Percentiles rank a stretch among this genome's conserved stretches.
phyloP scores from a whole-genome alignment of 2,113 vertebrate species.

The Scomber japonicus region DNA sequence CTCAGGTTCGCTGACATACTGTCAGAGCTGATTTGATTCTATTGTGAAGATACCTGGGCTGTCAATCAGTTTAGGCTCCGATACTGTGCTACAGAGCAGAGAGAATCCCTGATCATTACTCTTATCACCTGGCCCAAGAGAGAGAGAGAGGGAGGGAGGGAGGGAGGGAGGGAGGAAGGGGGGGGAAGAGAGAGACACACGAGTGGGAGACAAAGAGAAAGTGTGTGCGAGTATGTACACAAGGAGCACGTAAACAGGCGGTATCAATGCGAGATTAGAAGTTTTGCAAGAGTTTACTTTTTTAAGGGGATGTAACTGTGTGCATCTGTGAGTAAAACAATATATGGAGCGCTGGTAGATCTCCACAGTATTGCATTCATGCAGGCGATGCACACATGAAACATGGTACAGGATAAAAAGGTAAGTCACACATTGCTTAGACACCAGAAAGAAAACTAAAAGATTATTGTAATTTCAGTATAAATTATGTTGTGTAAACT shows the following conservation, averaged over 20 bases:
- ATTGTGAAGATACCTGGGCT: conserved; percentile 70
- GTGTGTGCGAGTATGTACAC: neutral
- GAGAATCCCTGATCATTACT: conserved; percentile 73
- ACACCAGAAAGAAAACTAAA: no score
- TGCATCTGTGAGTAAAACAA: conserved; percentile 23
- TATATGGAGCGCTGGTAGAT: conserved; percentile 24
- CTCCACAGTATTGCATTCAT: neutral
- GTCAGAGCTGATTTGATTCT: conserved; percentile 72
- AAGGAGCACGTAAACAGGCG: conserved; percentile 29
- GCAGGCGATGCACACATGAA: no score
- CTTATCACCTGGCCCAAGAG: conserved; percentile 64
- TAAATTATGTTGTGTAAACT: no score
- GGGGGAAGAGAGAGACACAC: conserved; percentile 2
- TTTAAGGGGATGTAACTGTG: conserved; percentile 1
- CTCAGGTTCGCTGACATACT: conserved; percentile 60
- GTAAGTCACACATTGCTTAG: no score
- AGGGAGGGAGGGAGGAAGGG: neutral
- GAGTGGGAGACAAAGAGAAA: neutral
- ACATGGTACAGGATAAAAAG: no score
- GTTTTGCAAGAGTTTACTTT: conserved; percentile 38
- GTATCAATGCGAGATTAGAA: conserved; percentile 40
- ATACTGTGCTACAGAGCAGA: conserved; percentile 68
- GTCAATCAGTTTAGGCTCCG: conserved; percentile 70
- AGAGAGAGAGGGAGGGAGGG: conserved; percentile 7
- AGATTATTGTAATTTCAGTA: no score